phyloP scores from a whole-genome alignment of 1,140 invertebrate species.

The Zaprionus davidi region DNA sequence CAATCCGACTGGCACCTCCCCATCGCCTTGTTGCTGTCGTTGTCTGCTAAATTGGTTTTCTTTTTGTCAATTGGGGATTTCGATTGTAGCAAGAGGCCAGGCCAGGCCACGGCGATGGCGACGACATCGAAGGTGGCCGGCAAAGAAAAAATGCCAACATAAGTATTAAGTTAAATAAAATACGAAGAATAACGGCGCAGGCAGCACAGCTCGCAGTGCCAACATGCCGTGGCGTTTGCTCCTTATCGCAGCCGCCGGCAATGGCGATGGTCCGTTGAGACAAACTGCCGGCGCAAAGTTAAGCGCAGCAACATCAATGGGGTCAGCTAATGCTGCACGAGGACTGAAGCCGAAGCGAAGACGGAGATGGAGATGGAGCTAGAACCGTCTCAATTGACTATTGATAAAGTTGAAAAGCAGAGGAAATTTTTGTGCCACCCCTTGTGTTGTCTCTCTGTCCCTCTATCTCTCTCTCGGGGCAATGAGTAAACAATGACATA shows the following conservation, averaged over 20 bases:
- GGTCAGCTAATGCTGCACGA: constrained; percentile 70
- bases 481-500: constrained; percentile 84
- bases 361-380: too few relatives aligned
- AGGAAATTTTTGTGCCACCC: constrained; percentile 28
- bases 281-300: constrained; percentile 75
- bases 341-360: not conserved
- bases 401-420: constrained; percentile 78
- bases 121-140: constrained; percentile 37
- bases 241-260: constrained; percentile 23
- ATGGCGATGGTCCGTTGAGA: constrained; percentile 64
- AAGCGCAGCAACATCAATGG: constrained; percentile 76
- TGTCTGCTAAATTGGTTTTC: constrained; percentile 84
- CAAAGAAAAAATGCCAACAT: constrained; percentile 61
- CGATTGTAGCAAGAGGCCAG: constrained; percentile 80
- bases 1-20: not conserved
- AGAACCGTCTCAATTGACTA: constrained; percentile 75
- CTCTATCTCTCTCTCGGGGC: constrained; percentile 43
- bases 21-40: constrained; percentile 58
- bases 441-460: not conserved
- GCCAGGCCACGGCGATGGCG: constrained; percentile 36
- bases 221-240: constrained; percentile 18
- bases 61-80: constrained; percentile 84
- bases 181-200: constrained; percentile 51
- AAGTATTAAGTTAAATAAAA: constrained; percentile 80
- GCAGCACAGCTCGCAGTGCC: not conserved